phyloP scores from a whole-genome alignment of 2,888 invertebrate species.

The Brachynemurus nebulosus region DNA sequence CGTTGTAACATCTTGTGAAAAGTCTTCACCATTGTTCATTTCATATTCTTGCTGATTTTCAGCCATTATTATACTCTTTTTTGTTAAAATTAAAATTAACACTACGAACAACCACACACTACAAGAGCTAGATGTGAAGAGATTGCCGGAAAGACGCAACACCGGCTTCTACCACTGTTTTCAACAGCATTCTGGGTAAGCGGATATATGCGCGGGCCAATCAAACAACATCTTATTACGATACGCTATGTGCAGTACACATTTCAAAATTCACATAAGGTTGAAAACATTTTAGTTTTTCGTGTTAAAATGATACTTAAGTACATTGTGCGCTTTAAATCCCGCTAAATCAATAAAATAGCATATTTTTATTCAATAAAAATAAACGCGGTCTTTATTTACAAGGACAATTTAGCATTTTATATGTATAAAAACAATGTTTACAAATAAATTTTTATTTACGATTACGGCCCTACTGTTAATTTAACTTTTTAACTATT shows the following conservation, averaged over 20 bases:
- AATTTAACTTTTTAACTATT: no score
- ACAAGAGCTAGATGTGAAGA: slow-evolving; percentile 5
- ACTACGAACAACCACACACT: slow-evolving; percentile 5
- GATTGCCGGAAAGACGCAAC: slow-evolving; percentile 11
- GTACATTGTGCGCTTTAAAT: not conserved
- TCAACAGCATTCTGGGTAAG: slow-evolving; percentile 5
- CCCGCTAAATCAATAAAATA: slow-evolving; percentile 1
- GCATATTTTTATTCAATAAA: no score
- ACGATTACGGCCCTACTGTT: no score
- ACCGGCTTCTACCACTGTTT: slow-evolving; percentile 2
- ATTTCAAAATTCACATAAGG: not conserved
- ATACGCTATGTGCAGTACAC: not conserved
- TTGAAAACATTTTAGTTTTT: not conserved
- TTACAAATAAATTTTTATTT: no score
- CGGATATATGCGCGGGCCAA: not conserved
- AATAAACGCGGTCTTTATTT: no score
- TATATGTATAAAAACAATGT: no score
- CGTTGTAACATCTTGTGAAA: slow-evolving; percentile 56
- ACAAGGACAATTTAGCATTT: no score
- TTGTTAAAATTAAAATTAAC: not conserved
- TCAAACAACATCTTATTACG: not conserved
- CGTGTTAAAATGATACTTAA: not conserved
- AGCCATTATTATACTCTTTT: slow-evolving; percentile 31
- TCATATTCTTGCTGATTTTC: slow-evolving; percentile 44
- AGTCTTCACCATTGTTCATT: slow-evolving; percentile 68